Percentiles rank a stretch among this genome's conserved stretches.
Conservation (phyloP, 2,888 invertebrate genomes). For the Halictus quadricinctus region DNA sequence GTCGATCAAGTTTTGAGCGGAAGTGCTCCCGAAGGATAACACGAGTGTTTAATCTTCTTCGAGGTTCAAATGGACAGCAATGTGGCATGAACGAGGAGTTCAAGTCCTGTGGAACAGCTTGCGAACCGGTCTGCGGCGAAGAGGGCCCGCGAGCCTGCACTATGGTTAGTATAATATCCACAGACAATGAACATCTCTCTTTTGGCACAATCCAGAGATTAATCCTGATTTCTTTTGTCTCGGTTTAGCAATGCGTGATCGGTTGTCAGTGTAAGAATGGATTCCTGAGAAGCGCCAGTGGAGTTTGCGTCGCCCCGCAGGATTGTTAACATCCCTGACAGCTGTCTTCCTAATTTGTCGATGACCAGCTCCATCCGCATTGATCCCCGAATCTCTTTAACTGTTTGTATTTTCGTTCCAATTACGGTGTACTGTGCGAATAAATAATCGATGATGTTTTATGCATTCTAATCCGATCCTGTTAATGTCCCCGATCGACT, state of each 20-base stretch:
- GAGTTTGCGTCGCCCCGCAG: constrained; percentile 12
- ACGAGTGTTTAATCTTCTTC: background rate
- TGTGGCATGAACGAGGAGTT: constrained; percentile 45
- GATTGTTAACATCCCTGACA: constrained; percentile 31
- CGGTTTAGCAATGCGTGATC: constrained; percentile 51
- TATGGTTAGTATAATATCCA: constrained; percentile 33
- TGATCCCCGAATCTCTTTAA: background rate
- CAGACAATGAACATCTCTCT: too few relatives aligned
- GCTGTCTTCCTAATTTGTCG: background rate
- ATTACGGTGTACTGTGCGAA: background rate
- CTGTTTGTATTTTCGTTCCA: background rate
- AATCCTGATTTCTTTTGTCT: background rate
- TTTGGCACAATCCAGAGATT: background rate
- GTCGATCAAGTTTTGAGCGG: background rate
- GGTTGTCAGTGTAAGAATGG: constrained; percentile 54
- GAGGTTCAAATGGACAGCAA: constrained; percentile 28
- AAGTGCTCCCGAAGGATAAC: background rate
- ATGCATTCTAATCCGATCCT: background rate
- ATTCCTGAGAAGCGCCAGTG: background rate
- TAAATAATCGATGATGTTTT: background rate
- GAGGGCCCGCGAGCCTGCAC: background rate
- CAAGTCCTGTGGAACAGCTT: constrained; percentile 39
- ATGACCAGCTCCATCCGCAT: background rate
- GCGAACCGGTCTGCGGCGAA: constrained; percentile 19
- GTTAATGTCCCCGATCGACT: background rate